These are phyloP conservation scores for Solenopsis invicta DNA, from an alignment of 1,140 invertebrate species.

Conservation along the genomic window DNA sequence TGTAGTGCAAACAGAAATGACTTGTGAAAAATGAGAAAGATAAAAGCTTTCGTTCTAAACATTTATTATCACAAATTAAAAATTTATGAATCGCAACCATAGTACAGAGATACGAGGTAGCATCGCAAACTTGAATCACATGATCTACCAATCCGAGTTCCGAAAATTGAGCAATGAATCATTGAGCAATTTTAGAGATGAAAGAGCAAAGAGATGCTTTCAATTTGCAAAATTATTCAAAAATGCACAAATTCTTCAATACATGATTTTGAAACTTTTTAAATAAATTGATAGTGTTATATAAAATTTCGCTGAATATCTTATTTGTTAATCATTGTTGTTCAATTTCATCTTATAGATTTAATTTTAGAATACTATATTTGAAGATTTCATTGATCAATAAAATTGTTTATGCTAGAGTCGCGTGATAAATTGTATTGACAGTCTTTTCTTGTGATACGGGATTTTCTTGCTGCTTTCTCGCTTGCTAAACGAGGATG, in stretches of 20 bases:
- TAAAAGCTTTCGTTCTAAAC: not conserved
- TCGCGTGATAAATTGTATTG: not conserved
- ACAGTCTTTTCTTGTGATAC: not conserved
- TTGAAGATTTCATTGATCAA: not conserved
- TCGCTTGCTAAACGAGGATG: constrained; percentile 16
- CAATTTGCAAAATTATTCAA: not conserved
- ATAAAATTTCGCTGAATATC: not conserved
- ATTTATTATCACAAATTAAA: not conserved
- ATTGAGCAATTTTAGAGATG: too few species aligned
- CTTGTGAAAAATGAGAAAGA: not conserved
- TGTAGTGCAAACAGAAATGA: not conserved
- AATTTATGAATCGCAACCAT: not conserved
- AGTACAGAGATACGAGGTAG: too few species aligned
- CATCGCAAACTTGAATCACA: too few species aligned
- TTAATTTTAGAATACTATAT: not conserved
- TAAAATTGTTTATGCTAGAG: not conserved
- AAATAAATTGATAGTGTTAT: not conserved
- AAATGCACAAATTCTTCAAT: not conserved
- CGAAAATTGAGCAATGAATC: too few species aligned
- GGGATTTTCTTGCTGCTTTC: not conserved
- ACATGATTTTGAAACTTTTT: not conserved
- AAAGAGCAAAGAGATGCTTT: too few species aligned
- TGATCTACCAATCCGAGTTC: too few species aligned
- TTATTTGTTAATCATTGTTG: not conserved
- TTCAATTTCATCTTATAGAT: not conserved